These are phyloP conservation scores for Hirtodrosophila confusa DNA, from an alignment of 2,888 invertebrate species.

Conservation along the genomic window DNA sequence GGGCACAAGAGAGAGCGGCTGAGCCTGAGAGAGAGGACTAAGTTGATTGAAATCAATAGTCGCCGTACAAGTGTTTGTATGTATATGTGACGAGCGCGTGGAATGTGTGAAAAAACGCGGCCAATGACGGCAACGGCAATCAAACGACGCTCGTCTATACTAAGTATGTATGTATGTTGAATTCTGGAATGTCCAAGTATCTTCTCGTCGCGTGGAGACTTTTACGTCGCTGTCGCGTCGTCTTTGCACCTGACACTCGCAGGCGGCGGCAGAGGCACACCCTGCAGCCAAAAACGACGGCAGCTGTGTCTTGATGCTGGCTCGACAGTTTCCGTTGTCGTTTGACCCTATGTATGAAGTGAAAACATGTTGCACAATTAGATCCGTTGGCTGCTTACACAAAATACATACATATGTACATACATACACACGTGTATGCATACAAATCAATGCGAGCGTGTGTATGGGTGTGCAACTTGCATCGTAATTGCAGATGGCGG, in stretches of 20 bases:
- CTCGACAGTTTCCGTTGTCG: conserved; percentile 26
- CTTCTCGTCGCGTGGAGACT: conserved; percentile 56
- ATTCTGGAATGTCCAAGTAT: conserved; percentile 73
- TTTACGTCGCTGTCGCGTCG: conserved; percentile 34
- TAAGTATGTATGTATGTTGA: conserved; percentile 42
- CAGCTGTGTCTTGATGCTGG: conserved; percentile 31
- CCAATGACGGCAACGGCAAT: conserved; percentile 73
- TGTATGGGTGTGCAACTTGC: conserved; percentile 24
- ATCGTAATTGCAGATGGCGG: conserved; percentile 60
- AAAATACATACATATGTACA: conserved; percentile 22
- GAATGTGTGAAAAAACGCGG: conserved; percentile 79
- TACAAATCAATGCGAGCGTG: conserved; percentile 1
- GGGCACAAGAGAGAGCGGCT: conserved; percentile 52
- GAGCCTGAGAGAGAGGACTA: conserved; percentile 37
- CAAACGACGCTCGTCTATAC: conserved; percentile 46
- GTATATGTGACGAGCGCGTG: conserved; percentile 50
- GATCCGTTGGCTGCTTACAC: conserved; percentile 13
- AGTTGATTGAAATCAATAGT: conserved; percentile 78
- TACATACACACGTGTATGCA: conserved; percentile 2
- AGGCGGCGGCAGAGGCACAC: conserved; percentile 43
- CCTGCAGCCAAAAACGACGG: conserved; percentile 36
- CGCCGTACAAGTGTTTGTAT: conserved; percentile 56
- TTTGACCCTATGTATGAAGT: conserved; percentile 28
- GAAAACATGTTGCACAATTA: conserved; percentile 39
- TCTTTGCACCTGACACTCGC: conserved; percentile 58